A percentile compares a stretch with the other conserved stretches of the same genome.
These are phyloP conservation scores for Spodoptera exigua DNA, from an alignment of 2,888 invertebrate species.

Conservation along the genomic window DNA sequence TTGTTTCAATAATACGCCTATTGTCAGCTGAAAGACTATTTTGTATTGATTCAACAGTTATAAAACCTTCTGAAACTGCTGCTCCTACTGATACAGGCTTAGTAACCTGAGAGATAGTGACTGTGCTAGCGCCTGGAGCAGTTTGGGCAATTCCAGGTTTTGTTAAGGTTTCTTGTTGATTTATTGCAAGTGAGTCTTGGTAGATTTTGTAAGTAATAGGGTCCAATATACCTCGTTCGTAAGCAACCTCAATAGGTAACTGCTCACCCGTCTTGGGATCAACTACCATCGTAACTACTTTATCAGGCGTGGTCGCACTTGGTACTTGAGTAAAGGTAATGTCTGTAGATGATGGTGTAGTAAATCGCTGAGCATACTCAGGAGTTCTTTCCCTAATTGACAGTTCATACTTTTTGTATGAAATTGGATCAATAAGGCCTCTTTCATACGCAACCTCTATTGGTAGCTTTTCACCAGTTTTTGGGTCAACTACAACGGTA, in stretches of 20 bases:
- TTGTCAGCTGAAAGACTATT: slow-evolving; percentile 80
- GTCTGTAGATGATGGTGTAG: slow-evolving; percentile 54
- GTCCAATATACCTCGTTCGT: slow-evolving; percentile 89
- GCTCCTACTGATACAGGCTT: slow-evolving; percentile 90
- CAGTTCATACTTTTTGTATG: slow-evolving; percentile 83
- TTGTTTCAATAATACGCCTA: slow-evolving; percentile 64
- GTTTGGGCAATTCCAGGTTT: slow-evolving; percentile 42
- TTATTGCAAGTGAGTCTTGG: slow-evolving; percentile 54
- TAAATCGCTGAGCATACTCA: slow-evolving; percentile 55
- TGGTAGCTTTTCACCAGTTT: slow-evolving; percentile 93
- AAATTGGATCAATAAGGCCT: slow-evolving; percentile 83
- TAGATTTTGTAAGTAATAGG: slow-evolving; percentile 69
- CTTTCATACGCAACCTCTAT: slow-evolving; percentile 93
- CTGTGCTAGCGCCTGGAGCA: slow-evolving; percentile 60
- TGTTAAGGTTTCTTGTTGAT: slow-evolving; percentile 43
- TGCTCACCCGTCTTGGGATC: slow-evolving; percentile 93
- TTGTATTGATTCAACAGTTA: slow-evolving; percentile 87
- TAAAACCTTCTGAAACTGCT: slow-evolving; percentile 88
- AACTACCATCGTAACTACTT: slow-evolving; percentile 68
- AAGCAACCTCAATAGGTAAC: slow-evolving; percentile 91
- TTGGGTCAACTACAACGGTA: slow-evolving; percentile 91
- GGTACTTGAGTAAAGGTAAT: slow-evolving; percentile 60
- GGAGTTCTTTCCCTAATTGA: slow-evolving; percentile 72
- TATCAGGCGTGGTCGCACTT: slow-evolving; percentile 60
- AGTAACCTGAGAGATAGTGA: slow-evolving; percentile 71